These are phyloP conservation scores for Haliclona indistincta DNA, from an alignment of 37 sponge, comb jelly and placozoan species.

Conservation along the genomic window DNA sequence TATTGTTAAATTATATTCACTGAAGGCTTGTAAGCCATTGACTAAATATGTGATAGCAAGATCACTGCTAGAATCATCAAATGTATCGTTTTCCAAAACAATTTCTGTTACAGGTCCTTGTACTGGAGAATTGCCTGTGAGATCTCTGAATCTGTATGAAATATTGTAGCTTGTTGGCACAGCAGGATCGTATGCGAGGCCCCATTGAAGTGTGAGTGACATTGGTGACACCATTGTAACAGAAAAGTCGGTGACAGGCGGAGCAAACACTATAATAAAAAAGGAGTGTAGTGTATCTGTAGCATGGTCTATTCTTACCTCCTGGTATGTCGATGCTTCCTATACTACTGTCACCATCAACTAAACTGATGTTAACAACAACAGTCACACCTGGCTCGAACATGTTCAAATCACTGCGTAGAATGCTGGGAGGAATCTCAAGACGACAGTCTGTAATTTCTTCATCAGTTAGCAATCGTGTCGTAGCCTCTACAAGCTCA, in stretches of 20 bases:
- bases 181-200: constrained; percentile 1
- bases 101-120: too few species aligned
- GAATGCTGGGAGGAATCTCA: neutral
- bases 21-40: too few species aligned
- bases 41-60: too few species aligned
- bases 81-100: too few species aligned
- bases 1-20: too few species aligned
- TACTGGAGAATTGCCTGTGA: too few species aligned
- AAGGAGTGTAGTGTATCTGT: neutral
- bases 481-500: neutral
- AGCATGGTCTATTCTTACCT: neutral
- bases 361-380: neutral
- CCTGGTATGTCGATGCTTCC: neutral
- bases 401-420: neutral
- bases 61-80: too few species aligned
- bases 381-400: neutral
- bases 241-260: too few species aligned
- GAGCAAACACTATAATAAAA: constrained; percentile 35
- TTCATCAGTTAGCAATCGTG: neutral
- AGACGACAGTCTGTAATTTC: neutral
- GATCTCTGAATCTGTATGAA: constrained; percentile 9
- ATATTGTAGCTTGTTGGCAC: constrained; percentile 16
- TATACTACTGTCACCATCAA: neutral
- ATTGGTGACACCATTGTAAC: too few species aligned
- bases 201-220: constrained; percentile 19